A percentile compares a stretch with the other conserved stretches of the same genome.
Evolutionary conservation across 1,140 invertebrate species (phyloP).

Genomic region (Nasonia longicornis): DNA sequence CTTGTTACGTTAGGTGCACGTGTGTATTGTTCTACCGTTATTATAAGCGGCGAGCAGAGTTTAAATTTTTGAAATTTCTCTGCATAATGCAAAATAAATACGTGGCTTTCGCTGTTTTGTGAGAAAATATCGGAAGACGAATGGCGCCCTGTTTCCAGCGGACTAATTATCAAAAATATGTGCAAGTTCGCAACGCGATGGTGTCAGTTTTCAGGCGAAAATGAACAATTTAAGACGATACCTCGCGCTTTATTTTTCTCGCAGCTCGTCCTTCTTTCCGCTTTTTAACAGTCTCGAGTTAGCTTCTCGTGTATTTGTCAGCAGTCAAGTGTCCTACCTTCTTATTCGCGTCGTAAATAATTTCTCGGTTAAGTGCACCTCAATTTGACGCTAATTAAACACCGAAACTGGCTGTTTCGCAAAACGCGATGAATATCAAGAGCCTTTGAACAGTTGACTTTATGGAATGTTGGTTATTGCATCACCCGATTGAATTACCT

Average conservation of each 20-base stretch:
- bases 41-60: not conserved
- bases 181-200: not conserved
- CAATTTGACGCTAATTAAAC: conserved; percentile 34
- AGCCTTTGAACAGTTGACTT: not conserved
- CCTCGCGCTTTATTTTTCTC: conserved; percentile 1
- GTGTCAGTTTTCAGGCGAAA: not conserved
- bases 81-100: not conserved
- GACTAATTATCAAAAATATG: not conserved
- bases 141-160: not conserved
- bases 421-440: conserved; percentile 9
- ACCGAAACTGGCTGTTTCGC: not conserved
- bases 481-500: not conserved
- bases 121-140: not conserved
- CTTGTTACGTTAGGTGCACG: no score
- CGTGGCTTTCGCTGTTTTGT: not conserved
- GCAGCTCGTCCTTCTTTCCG: not conserved
- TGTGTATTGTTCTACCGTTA: not conserved
- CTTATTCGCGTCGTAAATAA: conserved; percentile 7
- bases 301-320: conserved; percentile 18
- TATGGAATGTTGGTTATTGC: not conserved
- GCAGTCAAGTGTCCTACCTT: conserved; percentile 11
- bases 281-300: conserved; percentile 1
- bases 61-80: not conserved
- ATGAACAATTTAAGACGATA: not conserved
- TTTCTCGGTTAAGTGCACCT: conserved; percentile 16